Conservation (phyloP, 2,113 vertebrate genomes). For the Upupa epops region DNA sequence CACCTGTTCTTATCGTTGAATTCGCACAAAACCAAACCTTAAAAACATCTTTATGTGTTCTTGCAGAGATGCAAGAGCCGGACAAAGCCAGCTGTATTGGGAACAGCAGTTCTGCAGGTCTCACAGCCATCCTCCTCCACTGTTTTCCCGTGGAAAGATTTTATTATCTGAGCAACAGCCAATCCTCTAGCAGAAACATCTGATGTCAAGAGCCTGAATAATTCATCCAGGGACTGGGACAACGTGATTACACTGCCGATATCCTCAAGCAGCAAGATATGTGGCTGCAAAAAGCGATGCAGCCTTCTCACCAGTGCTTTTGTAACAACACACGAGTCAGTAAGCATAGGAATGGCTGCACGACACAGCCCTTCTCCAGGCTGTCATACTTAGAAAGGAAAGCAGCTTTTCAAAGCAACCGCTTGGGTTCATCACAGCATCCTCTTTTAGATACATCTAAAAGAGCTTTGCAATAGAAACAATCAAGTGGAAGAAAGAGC, state of each 20-base stretch:
- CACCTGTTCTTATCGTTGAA: not conserved
- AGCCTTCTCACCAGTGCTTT: not conserved
- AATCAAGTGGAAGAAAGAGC: not conserved
- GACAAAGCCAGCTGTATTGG: constrained; percentile 46
- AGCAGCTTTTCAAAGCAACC: not conserved
- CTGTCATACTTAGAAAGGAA: not conserved
- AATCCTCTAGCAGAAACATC: constrained; percentile 67
- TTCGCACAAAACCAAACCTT: constrained; percentile 32
- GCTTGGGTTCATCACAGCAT: not conserved
- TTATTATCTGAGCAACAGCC: constrained; percentile 62
- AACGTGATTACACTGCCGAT: constrained; percentile 22
- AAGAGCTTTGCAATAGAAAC: not conserved
- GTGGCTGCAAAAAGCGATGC: constrained; percentile 30
- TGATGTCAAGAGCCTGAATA: constrained; percentile 82
- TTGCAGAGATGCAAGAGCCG: not conserved
- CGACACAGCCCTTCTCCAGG: not conserved
- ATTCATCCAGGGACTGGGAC: constrained; percentile 69
- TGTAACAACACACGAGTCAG: not conserved
- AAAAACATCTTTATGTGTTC: not conserved
- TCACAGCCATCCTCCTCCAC: constrained; percentile 77
- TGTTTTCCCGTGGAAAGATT: constrained; percentile 65
- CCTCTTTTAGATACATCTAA: no score
- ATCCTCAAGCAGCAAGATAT: constrained; percentile 16
- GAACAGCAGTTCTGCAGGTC: constrained; percentile 65
- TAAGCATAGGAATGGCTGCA: not conserved